Base-by-base conservation (phyloP, 2,888 invertebrate genomes). In the Eumerus sabulonum region DNA sequence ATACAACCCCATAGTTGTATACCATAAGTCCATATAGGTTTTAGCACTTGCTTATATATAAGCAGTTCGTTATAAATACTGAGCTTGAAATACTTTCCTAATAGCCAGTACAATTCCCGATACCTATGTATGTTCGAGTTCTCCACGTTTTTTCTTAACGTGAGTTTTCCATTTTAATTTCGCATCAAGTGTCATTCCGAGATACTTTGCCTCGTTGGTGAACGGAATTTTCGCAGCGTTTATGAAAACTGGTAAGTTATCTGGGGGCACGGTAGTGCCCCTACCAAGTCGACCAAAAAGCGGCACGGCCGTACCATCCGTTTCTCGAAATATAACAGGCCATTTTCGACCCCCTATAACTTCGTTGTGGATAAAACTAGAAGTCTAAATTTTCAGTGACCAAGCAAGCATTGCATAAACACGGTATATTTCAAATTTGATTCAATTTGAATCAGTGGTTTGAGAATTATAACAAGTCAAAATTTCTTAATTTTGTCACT, bases 1-100 rank as follows among this genome's bases (percentile, higher is more conserved):
- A 40, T 54, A 54, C 54, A 54, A 38, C 54, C 47, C 11, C 38
- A 54, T 17, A 56, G 44, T 56, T 56, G 19, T 56, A 42, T 13
- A 50, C 27, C 27, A 14, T 50, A 50, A 12, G 50, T 50, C 50
- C 50, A 50, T 12, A 27, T 14, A 19, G 50, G 42, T 19, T 44
- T 42, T 44, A 56, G 56, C 56, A 56, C 44, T 42, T 56, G 54
- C 17, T 54, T 54, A 40, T 54, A 54, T 40, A 54, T 17, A 16
- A 54, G 54, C 54, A 54, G 36, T 54, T 54, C 40, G 38, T 54
- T 54, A 5, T 54, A 38, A 12, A 38, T 40, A 40, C 40, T 47
- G 18, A 47, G 47, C 47, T 47, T 13, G 47, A 7, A 50, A 19
- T 27, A 27, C 27, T 27, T 27, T 27, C 27, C 27, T 27, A 27